These are phyloP conservation scores for Megalops atlanticus DNA, from an alignment of 2,113 vertebrate genomes.

Conservation along the genomic window DNA sequence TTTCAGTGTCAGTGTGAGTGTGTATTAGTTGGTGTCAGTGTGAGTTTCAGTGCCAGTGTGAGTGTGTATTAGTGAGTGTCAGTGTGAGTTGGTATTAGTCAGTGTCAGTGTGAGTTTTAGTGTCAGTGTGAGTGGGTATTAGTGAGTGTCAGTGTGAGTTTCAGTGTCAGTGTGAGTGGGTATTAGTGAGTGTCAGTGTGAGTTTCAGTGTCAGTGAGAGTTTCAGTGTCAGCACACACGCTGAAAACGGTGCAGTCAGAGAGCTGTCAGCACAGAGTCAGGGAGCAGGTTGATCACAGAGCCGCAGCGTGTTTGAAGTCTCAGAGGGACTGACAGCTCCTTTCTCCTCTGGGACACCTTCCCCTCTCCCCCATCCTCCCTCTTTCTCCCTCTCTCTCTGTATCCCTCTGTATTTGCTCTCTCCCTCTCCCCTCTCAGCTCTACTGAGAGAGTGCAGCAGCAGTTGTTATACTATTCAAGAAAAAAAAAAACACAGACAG, in stretches of 20 bases:
- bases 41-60: not conserved
- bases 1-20: not conserved
- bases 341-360: not conserved
- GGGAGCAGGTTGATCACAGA: slow-evolving; percentile 12
- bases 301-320: slow-evolving; percentile 16
- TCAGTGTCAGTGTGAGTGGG: not conserved
- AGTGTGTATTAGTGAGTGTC: not conserved
- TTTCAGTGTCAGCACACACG: not conserved
- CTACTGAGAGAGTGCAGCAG: not conserved
- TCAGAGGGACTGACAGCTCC: slow-evolving; percentile 26
- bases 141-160: not conserved
- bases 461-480: not conserved
- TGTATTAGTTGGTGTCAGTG: not conserved
- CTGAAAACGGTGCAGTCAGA: not conserved
- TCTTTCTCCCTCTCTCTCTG: not conserved
- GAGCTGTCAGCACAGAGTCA: slow-evolving; percentile 5
- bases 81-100: not conserved
- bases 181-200: not conserved
- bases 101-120: not conserved
- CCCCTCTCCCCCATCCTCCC: not conserved
- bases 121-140: not conserved
- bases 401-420: not conserved
- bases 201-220: not conserved
- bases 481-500: not conserved
- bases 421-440: not conserved